Conservation (phyloP, 2,888 invertebrate species). For the Pedicia rivosa region DNA sequence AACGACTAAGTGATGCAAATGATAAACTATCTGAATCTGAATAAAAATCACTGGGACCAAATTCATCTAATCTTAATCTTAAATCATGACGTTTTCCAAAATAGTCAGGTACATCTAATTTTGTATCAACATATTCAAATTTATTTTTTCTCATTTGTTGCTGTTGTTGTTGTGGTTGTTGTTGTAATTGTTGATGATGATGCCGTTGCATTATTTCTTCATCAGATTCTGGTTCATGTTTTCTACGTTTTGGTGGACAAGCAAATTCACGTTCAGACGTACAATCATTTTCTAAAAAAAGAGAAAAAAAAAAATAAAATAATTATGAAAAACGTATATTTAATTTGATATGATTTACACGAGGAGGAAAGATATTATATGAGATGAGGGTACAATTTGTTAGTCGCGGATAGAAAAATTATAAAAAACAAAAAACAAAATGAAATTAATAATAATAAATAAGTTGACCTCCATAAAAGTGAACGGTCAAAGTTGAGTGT, state of each 20-base stretch:
- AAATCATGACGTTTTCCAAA: too few relatives aligned
- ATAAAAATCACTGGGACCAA: conserved; percentile 13
- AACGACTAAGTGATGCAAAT: conserved; percentile 51
- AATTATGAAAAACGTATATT: neutral
- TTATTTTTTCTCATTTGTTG: too few relatives aligned
- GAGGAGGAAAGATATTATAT: too few relatives aligned
- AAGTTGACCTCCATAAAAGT: too few relatives aligned
- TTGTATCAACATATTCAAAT: too few relatives aligned
- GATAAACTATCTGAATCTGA: conserved; percentile 31
- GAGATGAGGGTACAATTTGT: too few relatives aligned
- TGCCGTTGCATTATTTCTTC: conserved; percentile 6
- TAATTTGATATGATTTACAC: neutral
- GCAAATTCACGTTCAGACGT: conserved; percentile 55
- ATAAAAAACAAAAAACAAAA: too few relatives aligned
- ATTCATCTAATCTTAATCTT: conserved; percentile 8
- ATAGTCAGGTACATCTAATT: too few relatives aligned
- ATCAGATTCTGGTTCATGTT: conserved; percentile 31
- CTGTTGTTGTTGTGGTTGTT: neutral
- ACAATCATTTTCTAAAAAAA: conserved; percentile 25
- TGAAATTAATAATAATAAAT: too few relatives aligned
- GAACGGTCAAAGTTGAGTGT: too few relatives aligned
- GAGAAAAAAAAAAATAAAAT: neutral
- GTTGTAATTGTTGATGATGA: neutral
- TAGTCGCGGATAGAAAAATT: too few relatives aligned
- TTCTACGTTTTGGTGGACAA: conserved; percentile 57